phyloP scores from a whole-genome alignment of 2,113 vertebrate genomes.

The Camelus dromedarius region DNA sequence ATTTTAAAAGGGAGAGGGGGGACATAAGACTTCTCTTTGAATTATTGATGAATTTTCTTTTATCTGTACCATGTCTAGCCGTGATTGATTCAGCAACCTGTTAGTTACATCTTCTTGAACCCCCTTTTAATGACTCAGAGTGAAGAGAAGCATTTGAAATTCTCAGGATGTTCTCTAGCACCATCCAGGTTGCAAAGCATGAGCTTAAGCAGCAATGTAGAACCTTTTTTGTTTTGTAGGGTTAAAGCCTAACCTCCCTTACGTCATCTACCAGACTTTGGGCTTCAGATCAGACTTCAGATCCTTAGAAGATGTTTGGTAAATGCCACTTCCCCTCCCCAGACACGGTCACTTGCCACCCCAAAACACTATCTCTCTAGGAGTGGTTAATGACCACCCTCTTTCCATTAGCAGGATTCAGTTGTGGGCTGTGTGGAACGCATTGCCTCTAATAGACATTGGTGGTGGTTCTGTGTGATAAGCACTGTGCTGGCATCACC shows the following conservation, averaged over 20 bases:
- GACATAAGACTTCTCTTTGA: not conserved
- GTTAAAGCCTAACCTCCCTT: not conserved
- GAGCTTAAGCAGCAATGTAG: not conserved
- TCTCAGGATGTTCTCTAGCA: not conserved
- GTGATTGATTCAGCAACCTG: conserved; percentile 4
- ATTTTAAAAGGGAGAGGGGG: conserved; percentile 31
- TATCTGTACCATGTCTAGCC: not conserved
- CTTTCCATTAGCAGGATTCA: not conserved
- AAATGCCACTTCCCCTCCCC: not conserved
- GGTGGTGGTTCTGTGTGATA: not conserved
- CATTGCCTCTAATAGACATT: not conserved
- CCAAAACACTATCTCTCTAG: not conserved
- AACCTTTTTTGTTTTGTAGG: not conserved
- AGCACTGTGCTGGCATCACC: not conserved
- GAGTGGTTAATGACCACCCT: not conserved
- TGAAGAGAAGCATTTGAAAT: conserved; percentile 47
- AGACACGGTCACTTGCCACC: not conserved
- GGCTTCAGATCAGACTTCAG: not conserved
- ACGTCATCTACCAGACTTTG: conserved; percentile 8
- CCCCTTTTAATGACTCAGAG: conserved; percentile 14
- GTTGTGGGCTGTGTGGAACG: not conserved
- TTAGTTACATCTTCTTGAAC: not conserved
- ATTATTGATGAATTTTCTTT: conserved; percentile 24
- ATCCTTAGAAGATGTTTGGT: conserved; percentile 1
- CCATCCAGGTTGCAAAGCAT: not conserved